Evolutionary conservation across 2,113 vertebrate species (phyloP).

Genomic region (Trematomus loennbergii): DNA sequence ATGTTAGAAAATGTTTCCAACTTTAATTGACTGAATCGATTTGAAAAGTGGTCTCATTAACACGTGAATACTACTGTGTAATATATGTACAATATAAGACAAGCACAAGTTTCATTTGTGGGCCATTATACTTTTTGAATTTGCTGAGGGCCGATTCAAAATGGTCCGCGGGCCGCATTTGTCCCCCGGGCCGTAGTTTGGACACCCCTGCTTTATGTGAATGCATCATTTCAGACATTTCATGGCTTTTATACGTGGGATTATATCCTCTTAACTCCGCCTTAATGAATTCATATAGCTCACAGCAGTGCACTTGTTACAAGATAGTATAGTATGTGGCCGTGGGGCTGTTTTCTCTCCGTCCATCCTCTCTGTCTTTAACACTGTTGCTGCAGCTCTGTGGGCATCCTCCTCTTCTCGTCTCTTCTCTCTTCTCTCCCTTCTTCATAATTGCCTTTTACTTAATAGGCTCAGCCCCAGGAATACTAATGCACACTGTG

Average conservation of each 20-base stretch:
- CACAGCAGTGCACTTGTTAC: conserved; percentile 69
- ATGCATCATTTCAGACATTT: conserved; percentile 43
- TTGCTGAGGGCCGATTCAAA: too few relatives aligned
- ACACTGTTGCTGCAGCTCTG: conserved; percentile 70
- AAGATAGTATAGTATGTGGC: conserved; percentile 66
- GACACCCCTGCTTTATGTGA: conserved; percentile 26
- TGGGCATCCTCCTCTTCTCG: conserved; percentile 75
- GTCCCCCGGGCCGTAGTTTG: too few relatives aligned
- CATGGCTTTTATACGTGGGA: conserved; percentile 53
- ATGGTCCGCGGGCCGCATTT: too few relatives aligned
- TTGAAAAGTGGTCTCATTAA: too few relatives aligned
- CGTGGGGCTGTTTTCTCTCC: conserved; percentile 48
- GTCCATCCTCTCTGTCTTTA: conserved; percentile 67
- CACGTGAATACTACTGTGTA: too few relatives aligned
- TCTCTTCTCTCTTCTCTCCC: conserved; percentile 70
- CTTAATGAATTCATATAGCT: conserved; percentile 74
- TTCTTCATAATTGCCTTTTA: conserved; percentile 86
- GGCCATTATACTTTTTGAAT: too few relatives aligned
- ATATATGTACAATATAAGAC: too few relatives aligned
- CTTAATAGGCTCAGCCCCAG: conserved; percentile 79
- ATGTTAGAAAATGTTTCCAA: too few relatives aligned
- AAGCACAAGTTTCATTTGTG: too few relatives aligned
- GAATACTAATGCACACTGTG: conserved; percentile 80
- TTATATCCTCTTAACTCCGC: conserved; percentile 60
- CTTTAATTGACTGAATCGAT: too few relatives aligned